phyloP scores from a whole-genome alignment of 2,888 invertebrate species.

The Agonopterix arenella region DNA sequence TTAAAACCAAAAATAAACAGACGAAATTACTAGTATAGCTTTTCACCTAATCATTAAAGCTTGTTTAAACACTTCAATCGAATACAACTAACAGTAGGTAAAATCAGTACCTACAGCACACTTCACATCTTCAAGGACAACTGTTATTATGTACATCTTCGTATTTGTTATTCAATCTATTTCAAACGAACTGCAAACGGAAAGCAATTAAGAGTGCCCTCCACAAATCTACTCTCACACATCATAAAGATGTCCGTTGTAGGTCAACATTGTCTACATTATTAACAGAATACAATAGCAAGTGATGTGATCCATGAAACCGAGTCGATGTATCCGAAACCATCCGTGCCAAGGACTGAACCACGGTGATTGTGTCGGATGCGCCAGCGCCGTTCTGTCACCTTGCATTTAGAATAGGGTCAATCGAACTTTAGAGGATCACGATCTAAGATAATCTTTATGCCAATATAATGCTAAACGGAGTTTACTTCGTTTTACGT shows the following conservation, averaged over 20 bases:
- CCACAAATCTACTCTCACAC: constrained; percentile 19
- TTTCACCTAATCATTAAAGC: no score
- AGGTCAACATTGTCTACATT: constrained; percentile 39
- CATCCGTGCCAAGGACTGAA: constrained; percentile 53
- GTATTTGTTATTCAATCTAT: no score
- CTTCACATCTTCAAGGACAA: no score
- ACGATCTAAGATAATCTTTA: constrained; percentile 4
- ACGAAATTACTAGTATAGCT: no score
- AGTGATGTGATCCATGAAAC: constrained; percentile 57
- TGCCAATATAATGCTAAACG: constrained; percentile 1
- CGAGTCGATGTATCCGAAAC: constrained; percentile 22
- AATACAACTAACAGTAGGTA: no score
- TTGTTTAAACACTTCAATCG: no score
- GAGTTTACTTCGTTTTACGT: neutral
- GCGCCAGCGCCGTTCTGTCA: constrained; percentile 40
- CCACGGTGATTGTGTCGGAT: constrained; percentile 47
- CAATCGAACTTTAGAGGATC: constrained; percentile 9
- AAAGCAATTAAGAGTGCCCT: constrained; percentile 10
- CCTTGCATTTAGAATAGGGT: constrained; percentile 44
- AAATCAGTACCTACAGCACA: no score
- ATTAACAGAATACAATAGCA: constrained; percentile 52
- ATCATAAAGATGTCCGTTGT: constrained; percentile 40
- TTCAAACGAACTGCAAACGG: no score
- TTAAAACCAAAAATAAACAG: no score
- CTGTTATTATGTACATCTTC: no score